Evolutionary conservation across 2,797 vertebrate species (phyloP).

Genomic region (Phalanger gymnotis): DNA sequence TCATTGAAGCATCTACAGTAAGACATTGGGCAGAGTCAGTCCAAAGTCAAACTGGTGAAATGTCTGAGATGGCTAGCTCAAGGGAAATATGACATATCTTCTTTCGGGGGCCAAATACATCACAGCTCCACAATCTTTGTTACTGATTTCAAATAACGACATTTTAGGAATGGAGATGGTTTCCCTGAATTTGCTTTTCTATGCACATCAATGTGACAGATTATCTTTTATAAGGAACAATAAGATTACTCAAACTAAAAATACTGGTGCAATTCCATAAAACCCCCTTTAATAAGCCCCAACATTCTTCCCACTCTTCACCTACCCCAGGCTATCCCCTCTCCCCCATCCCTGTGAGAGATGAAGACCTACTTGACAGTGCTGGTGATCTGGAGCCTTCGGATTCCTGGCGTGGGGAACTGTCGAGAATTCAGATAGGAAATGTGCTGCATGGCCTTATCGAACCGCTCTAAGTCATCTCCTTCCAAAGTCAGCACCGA

Average conservation of each 20-base stretch:
- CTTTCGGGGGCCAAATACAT: background rate
- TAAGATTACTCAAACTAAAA: background rate
- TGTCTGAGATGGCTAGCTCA: no score
- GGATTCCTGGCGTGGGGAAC: conserved; percentile 97
- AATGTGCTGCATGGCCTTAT: conserved; percentile 95
- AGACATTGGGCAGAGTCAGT: background rate
- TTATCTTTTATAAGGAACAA: background rate
- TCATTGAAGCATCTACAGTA: conserved; percentile 92
- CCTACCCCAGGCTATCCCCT: accelerated
- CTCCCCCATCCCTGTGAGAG: accelerated
- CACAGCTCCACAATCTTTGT: background rate
- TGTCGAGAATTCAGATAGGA: conserved; percentile 97
- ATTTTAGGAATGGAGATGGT: background rate
- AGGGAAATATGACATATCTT: background rate
- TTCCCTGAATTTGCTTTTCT: background rate
- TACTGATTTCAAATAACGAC: background rate
- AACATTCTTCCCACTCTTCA: background rate
- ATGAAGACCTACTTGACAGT: conserved; percentile 88
- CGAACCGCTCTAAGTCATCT: conserved; percentile 91
- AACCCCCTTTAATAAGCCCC: accelerated
- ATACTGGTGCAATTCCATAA: background rate
- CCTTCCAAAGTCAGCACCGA: conserved; percentile 92
- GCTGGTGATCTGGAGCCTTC: conserved; percentile 92
- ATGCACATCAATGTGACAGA: accelerated
- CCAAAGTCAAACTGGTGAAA: background rate